Evolutionary conservation across 2,113 vertebrate genomes (phyloP).

Genomic region (Thunnus thynnus): DNA sequence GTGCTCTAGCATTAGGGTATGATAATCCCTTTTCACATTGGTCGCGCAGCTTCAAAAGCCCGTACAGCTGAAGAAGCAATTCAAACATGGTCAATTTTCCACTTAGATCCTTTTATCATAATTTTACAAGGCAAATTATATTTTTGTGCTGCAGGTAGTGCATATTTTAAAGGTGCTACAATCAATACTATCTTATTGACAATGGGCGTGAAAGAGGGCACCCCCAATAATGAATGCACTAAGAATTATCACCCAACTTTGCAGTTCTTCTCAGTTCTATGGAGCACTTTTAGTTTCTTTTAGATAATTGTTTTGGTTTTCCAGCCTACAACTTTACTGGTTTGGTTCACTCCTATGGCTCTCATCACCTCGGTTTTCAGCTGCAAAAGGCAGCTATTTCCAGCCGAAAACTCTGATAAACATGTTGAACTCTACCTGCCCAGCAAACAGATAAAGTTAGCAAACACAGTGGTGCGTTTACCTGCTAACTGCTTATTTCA

Average conservation of each 20-base stretch:
- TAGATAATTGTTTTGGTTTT: neutral
- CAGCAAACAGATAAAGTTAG: too few species aligned
- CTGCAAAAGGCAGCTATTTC: neutral
- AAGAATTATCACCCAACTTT: neutral
- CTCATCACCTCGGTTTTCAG: neutral
- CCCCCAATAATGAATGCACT: neutral
- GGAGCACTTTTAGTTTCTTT: neutral
- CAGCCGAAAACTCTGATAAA: neutral
- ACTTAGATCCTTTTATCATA: constrained; percentile 48
- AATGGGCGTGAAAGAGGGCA: neutral
- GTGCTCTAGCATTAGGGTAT: constrained; percentile 46
- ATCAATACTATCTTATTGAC: neutral
- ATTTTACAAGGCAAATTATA: constrained; percentile 19
- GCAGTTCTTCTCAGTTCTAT: neutral
- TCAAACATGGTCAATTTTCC: constrained; percentile 44
- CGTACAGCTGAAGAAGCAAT: constrained; percentile 25
- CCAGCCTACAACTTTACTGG: neutral
- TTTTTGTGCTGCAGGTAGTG: constrained; percentile 10
- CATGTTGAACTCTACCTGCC: too few species aligned
- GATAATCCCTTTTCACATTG: constrained; percentile 63
- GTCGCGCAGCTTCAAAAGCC: constrained; percentile 39
- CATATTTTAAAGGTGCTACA: neutral
- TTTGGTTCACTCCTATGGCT: too few species aligned
- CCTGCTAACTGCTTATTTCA: neutral
- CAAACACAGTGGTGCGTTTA: neutral